A percentile compares a stretch with the other conserved stretches of the same genome.
phyloP scores from a whole-genome alignment of 2,113 vertebrate species.

The Vombatus ursinus region DNA sequence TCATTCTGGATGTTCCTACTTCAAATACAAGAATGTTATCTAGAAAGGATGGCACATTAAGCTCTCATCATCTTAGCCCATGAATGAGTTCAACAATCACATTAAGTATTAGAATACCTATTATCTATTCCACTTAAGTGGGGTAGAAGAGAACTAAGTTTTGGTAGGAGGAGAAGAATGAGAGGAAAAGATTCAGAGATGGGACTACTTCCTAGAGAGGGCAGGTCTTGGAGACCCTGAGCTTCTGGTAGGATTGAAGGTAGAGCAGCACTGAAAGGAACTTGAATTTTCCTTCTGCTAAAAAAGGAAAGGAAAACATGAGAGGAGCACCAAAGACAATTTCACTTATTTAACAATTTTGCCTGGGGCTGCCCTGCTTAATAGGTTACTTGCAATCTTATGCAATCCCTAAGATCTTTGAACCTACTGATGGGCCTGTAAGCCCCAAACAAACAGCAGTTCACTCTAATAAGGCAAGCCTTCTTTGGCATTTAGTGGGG shows the following conservation, averaged over 20 bases:
- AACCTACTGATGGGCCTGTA: neutral
- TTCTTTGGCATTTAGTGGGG: neutral
- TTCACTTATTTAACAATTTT: conserved; percentile 26
- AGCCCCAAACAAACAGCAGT: neutral
- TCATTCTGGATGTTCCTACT: too few relatives aligned
- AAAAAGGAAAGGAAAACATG: neutral
- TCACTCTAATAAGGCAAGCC: neutral
- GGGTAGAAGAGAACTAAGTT: too few relatives aligned
- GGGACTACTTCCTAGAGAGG: neutral
- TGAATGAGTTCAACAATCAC: neutral
- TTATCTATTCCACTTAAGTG: too few relatives aligned
- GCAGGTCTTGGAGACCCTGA: neutral
- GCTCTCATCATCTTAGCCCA: neutral
- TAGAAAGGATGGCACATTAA: neutral
- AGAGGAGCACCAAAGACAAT: neutral
- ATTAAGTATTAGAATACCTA: neutral
- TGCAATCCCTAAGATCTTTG: conserved; percentile 6
- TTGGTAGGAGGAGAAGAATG: too few relatives aligned
- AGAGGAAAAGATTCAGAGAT: neutral
- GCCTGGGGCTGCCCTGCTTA: neutral
- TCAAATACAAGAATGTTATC: too few relatives aligned
- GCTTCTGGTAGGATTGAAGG: neutral
- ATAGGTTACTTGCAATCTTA: neutral
- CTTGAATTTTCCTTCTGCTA: neutral
- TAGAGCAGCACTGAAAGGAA: neutral